These are phyloP conservation scores for Sebastes cheni DNA, from an alignment of 2,797 vertebrate species.

Conservation along the genomic window DNA sequence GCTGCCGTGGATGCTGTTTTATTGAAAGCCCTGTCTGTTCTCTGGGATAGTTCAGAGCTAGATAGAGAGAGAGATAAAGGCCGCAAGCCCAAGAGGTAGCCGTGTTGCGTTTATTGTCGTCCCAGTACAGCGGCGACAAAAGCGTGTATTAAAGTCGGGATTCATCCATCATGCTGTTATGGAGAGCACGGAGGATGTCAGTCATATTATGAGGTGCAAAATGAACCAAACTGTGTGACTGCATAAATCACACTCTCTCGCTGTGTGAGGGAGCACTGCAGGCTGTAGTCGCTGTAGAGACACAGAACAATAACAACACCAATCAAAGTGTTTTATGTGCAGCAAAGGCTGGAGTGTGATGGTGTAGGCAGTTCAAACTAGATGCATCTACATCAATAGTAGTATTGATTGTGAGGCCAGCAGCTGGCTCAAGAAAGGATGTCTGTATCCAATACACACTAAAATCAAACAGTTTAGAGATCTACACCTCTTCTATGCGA, in stretches of 20 bases:
- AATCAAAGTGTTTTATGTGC: constrained; percentile 41
- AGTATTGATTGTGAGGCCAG: constrained; percentile 24
- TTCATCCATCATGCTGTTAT: constrained; percentile 31
- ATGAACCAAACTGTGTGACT: constrained; percentile 27
- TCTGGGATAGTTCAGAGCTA: not conserved
- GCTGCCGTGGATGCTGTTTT: not conserved
- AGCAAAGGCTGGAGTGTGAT: constrained; percentile 15
- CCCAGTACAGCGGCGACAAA: not conserved
- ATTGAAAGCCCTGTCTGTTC: not conserved
- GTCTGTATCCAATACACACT: not conserved
- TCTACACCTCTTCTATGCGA: not conserved
- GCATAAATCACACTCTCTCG: constrained; percentile 33
- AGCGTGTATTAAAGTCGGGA: not conserved
- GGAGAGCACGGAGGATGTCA: constrained; percentile 16
- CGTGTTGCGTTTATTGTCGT: constrained; percentile 14
- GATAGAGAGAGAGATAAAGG: not conserved
- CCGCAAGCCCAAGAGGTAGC: not conserved
- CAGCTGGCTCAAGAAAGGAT: not conserved
- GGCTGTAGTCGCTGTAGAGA: constrained; percentile 23
- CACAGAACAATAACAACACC: constrained; percentile 30
- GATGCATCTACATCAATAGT: constrained; percentile 11
- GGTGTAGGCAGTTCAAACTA: constrained; percentile 22
- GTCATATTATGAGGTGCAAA: constrained; percentile 55
- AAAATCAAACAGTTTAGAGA: not conserved
- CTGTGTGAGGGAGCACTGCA: constrained; percentile 9